phyloP scores from a whole-genome alignment of 2,113 vertebrate species.

The Elaphurus davidianus region DNA sequence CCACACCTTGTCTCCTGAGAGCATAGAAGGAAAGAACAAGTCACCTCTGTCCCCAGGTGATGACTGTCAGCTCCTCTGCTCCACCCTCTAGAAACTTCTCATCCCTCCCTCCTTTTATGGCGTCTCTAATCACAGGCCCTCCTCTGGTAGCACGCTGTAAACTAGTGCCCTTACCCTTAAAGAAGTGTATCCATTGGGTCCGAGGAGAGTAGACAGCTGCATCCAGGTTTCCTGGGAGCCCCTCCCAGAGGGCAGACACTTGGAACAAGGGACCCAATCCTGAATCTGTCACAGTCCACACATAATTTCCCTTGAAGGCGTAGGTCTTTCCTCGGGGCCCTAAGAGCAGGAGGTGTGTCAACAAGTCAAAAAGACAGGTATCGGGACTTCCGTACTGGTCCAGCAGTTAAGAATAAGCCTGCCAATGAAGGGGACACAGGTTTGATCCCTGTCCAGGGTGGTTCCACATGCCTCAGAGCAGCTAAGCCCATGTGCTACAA shows the following conservation, averaged over 20 bases:
- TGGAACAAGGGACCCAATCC: conserved; percentile 84
- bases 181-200: conserved; percentile 90
- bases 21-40: conserved; percentile 10
- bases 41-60: not conserved
- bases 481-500: not conserved
- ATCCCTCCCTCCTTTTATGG: not conserved
- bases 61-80: not conserved
- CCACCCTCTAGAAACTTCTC: not conserved
- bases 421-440: not conserved
- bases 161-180: conserved; percentile 85
- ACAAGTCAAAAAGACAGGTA: not conserved
- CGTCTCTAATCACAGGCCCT: not conserved
- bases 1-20: conserved; percentile 88
- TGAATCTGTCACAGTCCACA: conserved; percentile 89
- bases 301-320: conserved; percentile 91
- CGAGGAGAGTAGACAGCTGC: conserved; percentile 89
- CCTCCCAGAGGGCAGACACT: conserved; percentile 85
- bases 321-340: conserved; percentile 89
- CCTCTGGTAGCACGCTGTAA: not conserved
- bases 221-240: conserved; percentile 87
- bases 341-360: conserved; percentile 56
- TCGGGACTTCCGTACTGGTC: not conserved
- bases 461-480: not conserved
- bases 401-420: not conserved
- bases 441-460: not conserved